Conservation (phyloP, 2,888 invertebrate genomes). For the Brenthis ino region DNA sequence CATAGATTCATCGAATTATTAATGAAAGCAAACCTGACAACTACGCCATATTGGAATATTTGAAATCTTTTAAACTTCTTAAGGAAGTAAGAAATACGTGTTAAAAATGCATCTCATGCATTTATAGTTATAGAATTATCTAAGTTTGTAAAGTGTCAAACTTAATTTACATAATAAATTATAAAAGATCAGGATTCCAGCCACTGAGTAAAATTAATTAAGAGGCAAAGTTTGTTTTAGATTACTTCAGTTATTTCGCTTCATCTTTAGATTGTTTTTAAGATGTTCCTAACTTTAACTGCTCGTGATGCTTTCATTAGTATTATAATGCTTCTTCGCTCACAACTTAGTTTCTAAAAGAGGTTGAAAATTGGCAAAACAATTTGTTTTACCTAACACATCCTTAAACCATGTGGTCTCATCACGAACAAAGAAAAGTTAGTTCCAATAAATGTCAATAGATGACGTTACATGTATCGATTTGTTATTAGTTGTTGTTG, state of each 20-base stretch:
- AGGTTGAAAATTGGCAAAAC: no score
- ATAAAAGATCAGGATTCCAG: slow-evolving; percentile 15
- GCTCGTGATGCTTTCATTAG: slow-evolving; percentile 20
- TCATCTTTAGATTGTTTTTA: slow-evolving; percentile 29
- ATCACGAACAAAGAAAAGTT: no score
- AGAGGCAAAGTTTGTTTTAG: slow-evolving; percentile 36
- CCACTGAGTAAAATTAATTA: slow-evolving; percentile 35
- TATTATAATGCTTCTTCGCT: not conserved
- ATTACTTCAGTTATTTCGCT: slow-evolving; percentile 33
- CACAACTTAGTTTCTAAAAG: not conserved
- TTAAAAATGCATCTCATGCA: not conserved
- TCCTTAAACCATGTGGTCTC: no score
- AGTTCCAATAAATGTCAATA: no score
- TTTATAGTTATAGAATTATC: not conserved
- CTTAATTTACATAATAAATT: slow-evolving; percentile 14
- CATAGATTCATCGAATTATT: no score
- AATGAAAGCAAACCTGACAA: not conserved
- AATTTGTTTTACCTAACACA: no score
- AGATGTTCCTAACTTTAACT: slow-evolving; percentile 20
- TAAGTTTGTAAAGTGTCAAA: slow-evolving; percentile 8
- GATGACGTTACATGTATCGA: no score
- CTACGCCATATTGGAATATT: no score
- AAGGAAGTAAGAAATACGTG: no score
- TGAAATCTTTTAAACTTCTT: no score
- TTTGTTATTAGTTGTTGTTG: no score